phyloP scores from a whole-genome alignment of 2,888 invertebrate genomes.

The Chydorus sphaericus region DNA sequence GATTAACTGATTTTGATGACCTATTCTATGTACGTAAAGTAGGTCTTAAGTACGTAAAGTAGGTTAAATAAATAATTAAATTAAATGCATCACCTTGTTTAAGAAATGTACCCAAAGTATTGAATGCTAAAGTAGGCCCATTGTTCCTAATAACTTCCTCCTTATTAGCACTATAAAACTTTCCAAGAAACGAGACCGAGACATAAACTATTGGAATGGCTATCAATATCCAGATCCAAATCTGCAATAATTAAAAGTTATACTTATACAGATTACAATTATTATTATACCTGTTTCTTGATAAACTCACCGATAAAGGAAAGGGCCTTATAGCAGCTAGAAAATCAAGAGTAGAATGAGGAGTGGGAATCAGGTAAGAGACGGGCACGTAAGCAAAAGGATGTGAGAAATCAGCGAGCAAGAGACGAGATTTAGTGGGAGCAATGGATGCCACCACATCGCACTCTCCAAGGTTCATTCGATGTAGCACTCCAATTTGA shows the following conservation, averaged over 20 bases:
- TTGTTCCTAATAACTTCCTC: no score
- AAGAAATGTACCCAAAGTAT: background rate
- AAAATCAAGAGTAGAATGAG: background rate
- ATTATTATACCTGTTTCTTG: no score
- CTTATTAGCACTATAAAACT: no score
- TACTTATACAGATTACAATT: no score
- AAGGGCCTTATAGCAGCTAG: background rate
- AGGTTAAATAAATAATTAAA: background rate
- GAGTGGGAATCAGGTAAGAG: background rate
- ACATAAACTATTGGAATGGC: no score
- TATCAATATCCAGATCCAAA: no score
- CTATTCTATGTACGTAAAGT: no score
- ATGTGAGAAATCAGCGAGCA: background rate
- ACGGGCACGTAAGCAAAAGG: background rate
- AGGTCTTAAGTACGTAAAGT: no score
- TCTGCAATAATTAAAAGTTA: no score
- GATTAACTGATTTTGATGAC: background rate
- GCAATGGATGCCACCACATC: background rate
- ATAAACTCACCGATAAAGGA: background rate
- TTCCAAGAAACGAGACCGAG: no score
- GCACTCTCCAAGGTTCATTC: background rate
- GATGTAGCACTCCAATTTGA: no score
- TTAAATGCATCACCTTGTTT: background rate
- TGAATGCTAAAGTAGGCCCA: no score
- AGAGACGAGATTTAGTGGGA: background rate